phyloP scores from a whole-genome alignment of 2,888 invertebrate species.

The Axea sp. region DNA sequence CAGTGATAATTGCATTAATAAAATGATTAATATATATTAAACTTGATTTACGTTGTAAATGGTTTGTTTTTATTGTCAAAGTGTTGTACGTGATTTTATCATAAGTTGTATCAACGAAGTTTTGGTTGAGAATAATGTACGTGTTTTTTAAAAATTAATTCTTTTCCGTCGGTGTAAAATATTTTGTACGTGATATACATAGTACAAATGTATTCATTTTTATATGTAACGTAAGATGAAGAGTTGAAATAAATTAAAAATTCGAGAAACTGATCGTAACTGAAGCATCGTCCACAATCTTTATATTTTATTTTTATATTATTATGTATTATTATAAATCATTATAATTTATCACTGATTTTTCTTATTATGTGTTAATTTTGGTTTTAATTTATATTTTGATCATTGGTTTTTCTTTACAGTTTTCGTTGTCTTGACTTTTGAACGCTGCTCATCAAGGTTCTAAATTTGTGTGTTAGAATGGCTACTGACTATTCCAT shows the following conservation, averaged over 20 bases:
- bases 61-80: constrained; percentile 1
- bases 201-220: constrained; percentile 60
- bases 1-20: neutral
- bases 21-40: neutral
- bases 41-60: neutral
- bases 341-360: too few relatives aligned
- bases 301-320: neutral
- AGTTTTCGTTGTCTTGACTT: too few relatives aligned
- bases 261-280: constrained; percentile 2
- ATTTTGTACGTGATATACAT: constrained; percentile 46
- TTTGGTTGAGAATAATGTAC: constrained; percentile 3
- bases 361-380: too few relatives aligned
- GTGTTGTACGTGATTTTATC: neutral
- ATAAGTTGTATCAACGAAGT: constrained; percentile 1
- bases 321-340: too few relatives aligned
- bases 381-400: too few relatives aligned
- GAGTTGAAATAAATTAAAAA: constrained; percentile 47
- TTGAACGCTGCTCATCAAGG: too few relatives aligned
- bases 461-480: too few relatives aligned
- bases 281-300: neutral
- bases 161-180: constrained; percentile 33
- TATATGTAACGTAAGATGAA: constrained; percentile 37
- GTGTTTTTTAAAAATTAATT: too few relatives aligned
- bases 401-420: too few relatives aligned
- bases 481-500: too few relatives aligned